phyloP scores from a whole-genome alignment of 1,140 invertebrate genomes.

The Cryptotermes secundus region DNA sequence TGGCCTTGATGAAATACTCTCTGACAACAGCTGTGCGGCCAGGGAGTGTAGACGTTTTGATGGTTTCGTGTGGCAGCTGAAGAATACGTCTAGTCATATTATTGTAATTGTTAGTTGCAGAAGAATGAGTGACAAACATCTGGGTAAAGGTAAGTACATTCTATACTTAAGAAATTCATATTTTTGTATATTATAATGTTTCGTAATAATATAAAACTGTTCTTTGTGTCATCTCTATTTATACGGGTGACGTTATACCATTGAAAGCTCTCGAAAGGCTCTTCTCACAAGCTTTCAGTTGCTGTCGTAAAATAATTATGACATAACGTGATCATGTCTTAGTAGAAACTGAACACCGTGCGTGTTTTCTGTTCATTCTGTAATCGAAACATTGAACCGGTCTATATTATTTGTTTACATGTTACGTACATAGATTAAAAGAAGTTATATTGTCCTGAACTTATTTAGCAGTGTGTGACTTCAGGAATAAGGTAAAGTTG shows the following conservation, averaged over 20 bases:
- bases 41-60: background rate
- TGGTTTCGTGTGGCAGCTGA: background rate
- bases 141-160: slow-evolving; percentile 38
- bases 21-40: slow-evolving; percentile 11
- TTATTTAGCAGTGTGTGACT: no score
- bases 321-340: background rate
- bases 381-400: no score
- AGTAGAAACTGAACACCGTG: background rate
- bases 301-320: no score
- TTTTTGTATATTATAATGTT: background rate
- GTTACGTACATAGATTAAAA: no score
- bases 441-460: no score
- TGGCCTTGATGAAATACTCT: background rate
- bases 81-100: background rate
- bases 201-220: background rate
- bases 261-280: background rate
- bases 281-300: background rate
- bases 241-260: background rate
- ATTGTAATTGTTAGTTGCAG: background rate
- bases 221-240: background rate
- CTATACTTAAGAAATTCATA: background rate
- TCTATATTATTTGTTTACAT: no score
- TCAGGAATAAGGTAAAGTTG: no score
- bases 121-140: slow-evolving; percentile 41
- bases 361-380: background rate